These are phyloP conservation scores for Tenthredo scrophulariae DNA, from an alignment of 2,888 invertebrate genomes.

Conservation along the genomic window DNA sequence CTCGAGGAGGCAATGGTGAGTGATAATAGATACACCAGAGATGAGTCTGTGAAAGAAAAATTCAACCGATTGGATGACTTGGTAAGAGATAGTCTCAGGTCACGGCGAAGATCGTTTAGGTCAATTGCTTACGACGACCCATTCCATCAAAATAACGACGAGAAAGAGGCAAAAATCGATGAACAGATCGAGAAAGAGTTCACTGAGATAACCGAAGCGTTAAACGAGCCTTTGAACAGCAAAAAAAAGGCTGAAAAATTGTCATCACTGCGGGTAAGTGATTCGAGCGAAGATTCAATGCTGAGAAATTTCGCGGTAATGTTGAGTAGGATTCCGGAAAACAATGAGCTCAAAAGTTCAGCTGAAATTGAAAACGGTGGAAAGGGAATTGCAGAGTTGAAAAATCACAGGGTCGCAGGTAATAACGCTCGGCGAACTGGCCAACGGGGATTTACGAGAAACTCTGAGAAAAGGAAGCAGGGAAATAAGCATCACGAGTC, in stretches of 20 bases:
- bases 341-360: neutral
- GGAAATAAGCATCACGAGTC: neutral
- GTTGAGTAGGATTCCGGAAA: slow-evolving; percentile 41
- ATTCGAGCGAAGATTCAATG: slow-evolving; percentile 15
- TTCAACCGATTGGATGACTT: slow-evolving; percentile 28
- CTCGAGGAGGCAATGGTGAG: neutral
- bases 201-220: slow-evolving; percentile 62
- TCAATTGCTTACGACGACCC: slow-evolving; percentile 56
- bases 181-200: slow-evolving; percentile 66
- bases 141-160: slow-evolving; percentile 51
- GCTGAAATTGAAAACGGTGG: neutral
- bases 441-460: neutral
- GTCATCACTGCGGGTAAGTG: neutral
- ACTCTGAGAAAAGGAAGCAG: neutral
- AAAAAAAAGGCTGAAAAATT: slow-evolving; percentile 22
- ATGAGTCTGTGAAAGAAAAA: slow-evolving; percentile 3
- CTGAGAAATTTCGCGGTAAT: slow-evolving; percentile 52
- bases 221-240: slow-evolving; percentile 60
- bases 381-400: neutral
- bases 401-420: neutral
- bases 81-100: slow-evolving; percentile 15
- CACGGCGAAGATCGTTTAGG: slow-evolving; percentile 54
- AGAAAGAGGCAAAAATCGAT: slow-evolving; percentile 59
- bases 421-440: neutral
- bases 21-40: neutral